Evolutionary conservation across 2,888 invertebrate genomes (phyloP).

Genomic region (Apodemia zela): DNA sequence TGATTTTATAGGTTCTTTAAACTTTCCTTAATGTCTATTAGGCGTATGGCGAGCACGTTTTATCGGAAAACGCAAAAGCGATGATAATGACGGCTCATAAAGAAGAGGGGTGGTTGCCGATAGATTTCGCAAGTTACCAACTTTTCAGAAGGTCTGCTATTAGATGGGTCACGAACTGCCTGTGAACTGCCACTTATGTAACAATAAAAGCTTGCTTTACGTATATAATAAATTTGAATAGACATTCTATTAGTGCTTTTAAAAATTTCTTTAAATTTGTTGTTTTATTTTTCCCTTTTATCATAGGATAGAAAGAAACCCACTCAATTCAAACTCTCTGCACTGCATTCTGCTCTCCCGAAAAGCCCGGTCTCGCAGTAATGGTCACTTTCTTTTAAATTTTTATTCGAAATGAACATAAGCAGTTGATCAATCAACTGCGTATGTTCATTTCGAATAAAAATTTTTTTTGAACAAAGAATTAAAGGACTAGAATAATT

Average conservation of each 20-base stretch:
- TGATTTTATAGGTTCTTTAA: constrained; percentile 62
- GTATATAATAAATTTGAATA: constrained; percentile 8
- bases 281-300: too few relatives aligned
- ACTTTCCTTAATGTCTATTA: constrained; percentile 62
- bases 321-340: too few relatives aligned
- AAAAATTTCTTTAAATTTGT: not conserved
- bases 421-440: too few relatives aligned
- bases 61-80: constrained; percentile 69
- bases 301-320: too few relatives aligned
- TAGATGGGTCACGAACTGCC: constrained; percentile 64
- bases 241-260: not conserved
- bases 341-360: too few relatives aligned
- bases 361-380: too few relatives aligned
- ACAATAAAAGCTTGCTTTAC: constrained; percentile 24
- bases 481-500: too few relatives aligned
- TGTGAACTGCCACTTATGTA: constrained; percentile 42
- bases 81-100: constrained; percentile 76
- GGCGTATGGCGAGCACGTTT: constrained; percentile 72
- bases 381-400: too few relatives aligned
- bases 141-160: constrained; percentile 66
- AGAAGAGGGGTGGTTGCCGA: constrained; percentile 63
- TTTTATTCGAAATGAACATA: too few relatives aligned
- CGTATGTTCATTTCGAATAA: too few relatives aligned
- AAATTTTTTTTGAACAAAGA: too few relatives aligned
- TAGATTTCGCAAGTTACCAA: constrained; percentile 75